Conservation (phyloP, 2,797 vertebrate genomes). For the Chiroxiphia lanceolata region DNA sequence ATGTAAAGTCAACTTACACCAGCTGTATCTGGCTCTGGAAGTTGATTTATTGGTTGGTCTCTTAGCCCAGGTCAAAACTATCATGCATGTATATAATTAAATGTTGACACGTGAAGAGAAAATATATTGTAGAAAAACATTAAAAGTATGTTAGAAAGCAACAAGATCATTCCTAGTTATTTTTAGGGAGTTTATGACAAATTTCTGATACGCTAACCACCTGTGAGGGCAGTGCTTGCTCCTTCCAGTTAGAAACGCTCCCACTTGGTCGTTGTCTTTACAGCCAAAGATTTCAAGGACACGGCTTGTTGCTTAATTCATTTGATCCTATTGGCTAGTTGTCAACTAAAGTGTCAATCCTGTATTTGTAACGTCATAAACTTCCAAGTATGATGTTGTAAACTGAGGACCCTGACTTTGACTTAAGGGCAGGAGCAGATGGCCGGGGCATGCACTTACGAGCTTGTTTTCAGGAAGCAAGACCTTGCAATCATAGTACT, state of each 20-base stretch:
- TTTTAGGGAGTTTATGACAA: not conserved
- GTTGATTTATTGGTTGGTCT: not conserved
- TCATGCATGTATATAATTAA: not conserved
- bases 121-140: not conserved
- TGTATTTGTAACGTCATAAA: conserved; percentile 62
- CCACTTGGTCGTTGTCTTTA: not conserved
- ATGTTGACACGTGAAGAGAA: not conserved
- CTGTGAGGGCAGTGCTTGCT: not conserved
- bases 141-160: not conserved
- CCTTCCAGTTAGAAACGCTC: not conserved
- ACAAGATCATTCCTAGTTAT: not conserved
- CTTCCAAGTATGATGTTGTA: conserved; percentile 65
- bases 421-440: conserved; percentile 64
- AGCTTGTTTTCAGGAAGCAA: conserved; percentile 39
- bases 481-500: not conserved
- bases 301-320: conserved; percentile 54
- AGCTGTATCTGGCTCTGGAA: not conserved
- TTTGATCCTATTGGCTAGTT: conserved; percentile 62
- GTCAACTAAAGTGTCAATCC: conserved; percentile 59
- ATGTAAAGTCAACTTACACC: not conserved
- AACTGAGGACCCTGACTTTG: conserved; percentile 66
- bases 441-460: not conserved
- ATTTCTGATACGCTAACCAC: not conserved
- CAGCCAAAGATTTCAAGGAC: conserved; percentile 57
- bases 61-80: not conserved